Evolutionary conservation across 2,797 vertebrate genomes (phyloP).

Genomic region (Podarcis lilfordi): DNA sequence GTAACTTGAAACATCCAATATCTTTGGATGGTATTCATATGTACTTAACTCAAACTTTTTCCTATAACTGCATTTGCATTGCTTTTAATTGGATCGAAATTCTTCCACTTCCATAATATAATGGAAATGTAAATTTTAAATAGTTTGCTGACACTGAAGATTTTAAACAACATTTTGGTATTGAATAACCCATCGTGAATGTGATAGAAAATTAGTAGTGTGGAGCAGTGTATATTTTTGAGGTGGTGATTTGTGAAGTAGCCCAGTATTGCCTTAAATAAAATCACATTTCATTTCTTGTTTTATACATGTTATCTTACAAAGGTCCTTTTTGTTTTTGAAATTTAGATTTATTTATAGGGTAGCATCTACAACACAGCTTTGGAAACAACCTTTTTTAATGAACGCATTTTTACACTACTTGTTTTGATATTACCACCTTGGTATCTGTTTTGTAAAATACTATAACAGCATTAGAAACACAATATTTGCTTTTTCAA

Average conservation of each 20-base stretch:
- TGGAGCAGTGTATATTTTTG: conserved; percentile 85
- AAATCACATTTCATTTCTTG: conserved; percentile 86
- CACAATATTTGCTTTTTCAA: conserved; percentile 75
- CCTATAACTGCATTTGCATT: conserved; percentile 74
- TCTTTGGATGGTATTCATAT: conserved; percentile 70
- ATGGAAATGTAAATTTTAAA: conserved; percentile 81
- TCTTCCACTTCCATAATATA: conserved; percentile 77
- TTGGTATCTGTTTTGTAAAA: conserved; percentile 81
- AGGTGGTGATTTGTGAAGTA: conserved; percentile 88
- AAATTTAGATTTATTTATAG: conserved; percentile 81
- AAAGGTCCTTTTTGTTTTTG: conserved; percentile 77
- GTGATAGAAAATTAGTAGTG: conserved; percentile 84
- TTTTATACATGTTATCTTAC: conserved; percentile 85
- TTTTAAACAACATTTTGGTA: conserved; percentile 80
- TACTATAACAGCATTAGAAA: conserved; percentile 74
- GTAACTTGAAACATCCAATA: conserved; percentile 73
- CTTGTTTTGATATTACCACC: conserved; percentile 80
- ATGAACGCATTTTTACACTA: conserved; percentile 73
- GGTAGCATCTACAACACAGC: conserved; percentile 77
- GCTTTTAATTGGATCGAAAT: conserved; percentile 78
- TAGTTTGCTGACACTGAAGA: conserved; percentile 80
- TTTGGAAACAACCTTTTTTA: conserved; percentile 74
- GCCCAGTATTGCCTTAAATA: conserved; percentile 89
- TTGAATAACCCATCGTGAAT: conserved; percentile 81
- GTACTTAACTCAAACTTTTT: conserved; percentile 76